Evolutionary conservation across 2,113 vertebrate genomes (phyloP).

Genomic region (Terrapene triunguis): DNA sequence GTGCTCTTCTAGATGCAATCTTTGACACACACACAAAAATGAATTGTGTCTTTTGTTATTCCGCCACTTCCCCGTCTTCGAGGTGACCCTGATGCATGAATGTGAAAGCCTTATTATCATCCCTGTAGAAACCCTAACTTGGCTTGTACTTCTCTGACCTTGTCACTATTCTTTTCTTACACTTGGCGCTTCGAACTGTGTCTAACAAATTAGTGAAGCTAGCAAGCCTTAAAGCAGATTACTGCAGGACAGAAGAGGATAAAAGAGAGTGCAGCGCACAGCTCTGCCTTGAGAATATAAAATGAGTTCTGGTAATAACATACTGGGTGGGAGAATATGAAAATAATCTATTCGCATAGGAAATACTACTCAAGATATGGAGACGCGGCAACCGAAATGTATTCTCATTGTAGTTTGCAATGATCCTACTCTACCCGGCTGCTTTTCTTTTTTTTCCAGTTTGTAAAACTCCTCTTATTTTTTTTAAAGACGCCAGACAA

Average conservation of each 20-base stretch:
- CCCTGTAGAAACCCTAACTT: not conserved
- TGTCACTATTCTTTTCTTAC: not conserved
- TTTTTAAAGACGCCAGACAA: not conserved
- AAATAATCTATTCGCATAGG: not conserved
- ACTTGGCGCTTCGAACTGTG: not conserved
- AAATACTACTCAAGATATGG: not conserved
- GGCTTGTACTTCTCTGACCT: not conserved
- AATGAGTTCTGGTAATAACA: accelerated
- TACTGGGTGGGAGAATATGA: accelerated
- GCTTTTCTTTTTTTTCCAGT: not conserved
- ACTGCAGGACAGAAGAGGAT: not conserved
- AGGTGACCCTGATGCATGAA: not conserved
- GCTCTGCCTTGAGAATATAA: accelerated
- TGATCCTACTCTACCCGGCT: not conserved
- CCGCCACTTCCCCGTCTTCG: not conserved
- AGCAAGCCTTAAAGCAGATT: not conserved
- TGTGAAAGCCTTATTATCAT: accelerated
- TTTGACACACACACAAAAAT: accelerated
- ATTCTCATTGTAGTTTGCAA: not conserved
- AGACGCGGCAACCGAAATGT: not conserved
- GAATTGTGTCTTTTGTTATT: not conserved
- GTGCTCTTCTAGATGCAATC: not conserved
- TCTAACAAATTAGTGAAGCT: not conserved
- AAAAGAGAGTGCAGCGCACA: not conserved
- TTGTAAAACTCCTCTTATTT: not conserved